Conservation (phyloP, 2,797 vertebrate species). For the Vireo griseus region DNA sequence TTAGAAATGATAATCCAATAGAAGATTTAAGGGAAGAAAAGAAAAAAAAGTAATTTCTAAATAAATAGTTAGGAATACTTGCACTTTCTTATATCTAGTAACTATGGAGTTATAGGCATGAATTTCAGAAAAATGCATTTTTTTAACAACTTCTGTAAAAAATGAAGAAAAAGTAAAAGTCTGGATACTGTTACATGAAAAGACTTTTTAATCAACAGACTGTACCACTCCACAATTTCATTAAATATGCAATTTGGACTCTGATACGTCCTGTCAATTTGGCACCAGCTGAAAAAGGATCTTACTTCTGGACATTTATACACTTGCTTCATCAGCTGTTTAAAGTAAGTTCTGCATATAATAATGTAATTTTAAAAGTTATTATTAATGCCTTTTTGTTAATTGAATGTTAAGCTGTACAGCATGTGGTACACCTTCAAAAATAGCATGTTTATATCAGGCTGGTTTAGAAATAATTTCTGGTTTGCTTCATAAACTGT, state of each 20-base stretch:
- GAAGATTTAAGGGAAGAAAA: not conserved
- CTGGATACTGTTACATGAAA: not conserved
- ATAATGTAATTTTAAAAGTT: not conserved
- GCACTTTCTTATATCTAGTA: not conserved
- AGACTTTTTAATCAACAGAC: not conserved
- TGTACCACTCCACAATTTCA: not conserved
- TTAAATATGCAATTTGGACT: not conserved
- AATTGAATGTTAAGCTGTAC: not conserved
- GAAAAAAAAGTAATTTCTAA: not conserved
- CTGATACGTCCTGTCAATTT: not conserved
- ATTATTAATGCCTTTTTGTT: not conserved
- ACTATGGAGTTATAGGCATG: not conserved
- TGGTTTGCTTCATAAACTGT: not conserved
- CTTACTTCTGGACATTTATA: not conserved
- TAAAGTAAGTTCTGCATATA: not conserved
- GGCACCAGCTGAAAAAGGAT: not conserved
- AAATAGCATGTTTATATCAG: not conserved
- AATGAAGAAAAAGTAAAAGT: not conserved
- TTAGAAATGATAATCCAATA: not conserved
- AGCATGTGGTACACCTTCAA: not conserved
- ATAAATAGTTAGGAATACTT: not conserved
- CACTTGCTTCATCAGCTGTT: not conserved
- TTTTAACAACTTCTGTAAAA: not conserved
- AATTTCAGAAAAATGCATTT: not conserved
- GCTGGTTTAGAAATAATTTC: not conserved